Conservation (phyloP, 2,888 invertebrate genomes). For the Eupithecia inturbata region DNA sequence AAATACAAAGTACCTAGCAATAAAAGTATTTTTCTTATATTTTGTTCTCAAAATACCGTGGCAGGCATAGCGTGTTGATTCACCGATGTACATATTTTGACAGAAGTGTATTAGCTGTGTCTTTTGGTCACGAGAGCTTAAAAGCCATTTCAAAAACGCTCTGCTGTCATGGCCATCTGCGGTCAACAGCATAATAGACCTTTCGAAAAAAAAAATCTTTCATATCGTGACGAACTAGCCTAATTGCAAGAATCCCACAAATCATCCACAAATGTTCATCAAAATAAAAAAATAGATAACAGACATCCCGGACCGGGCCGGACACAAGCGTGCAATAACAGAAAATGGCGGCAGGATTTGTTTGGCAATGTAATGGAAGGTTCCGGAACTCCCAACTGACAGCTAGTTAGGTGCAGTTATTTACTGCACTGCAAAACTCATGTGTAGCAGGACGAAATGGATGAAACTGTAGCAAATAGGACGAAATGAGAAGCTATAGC, state of each 20-base stretch:
- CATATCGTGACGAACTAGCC: too few species aligned
- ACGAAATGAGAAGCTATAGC: background rate
- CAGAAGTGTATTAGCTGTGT: too few species aligned
- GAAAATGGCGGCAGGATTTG: conserved; percentile 36
- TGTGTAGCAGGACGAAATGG: conserved; percentile 16
- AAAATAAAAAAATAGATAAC: conserved; percentile 6
- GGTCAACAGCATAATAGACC: too few species aligned
- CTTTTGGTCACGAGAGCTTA: too few species aligned
- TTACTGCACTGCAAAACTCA: conserved; percentile 35
- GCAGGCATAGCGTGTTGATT: too few species aligned
- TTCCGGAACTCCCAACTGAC: conserved; percentile 39
- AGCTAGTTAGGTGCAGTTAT: conserved; percentile 34
- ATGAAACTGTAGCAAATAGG: background rate
- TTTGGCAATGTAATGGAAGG: conserved; percentile 42
- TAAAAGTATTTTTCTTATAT: too few species aligned
- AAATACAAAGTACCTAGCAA: too few species aligned
- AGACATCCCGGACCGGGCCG: conserved; percentile 11
- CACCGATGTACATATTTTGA: too few species aligned
- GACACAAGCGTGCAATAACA: conserved; percentile 15
- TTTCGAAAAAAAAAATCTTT: too few species aligned
- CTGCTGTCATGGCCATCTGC: too few species aligned
- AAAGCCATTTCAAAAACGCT: too few species aligned
- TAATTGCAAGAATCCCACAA: background rate
- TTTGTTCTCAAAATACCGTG: too few species aligned
- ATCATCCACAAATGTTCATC: background rate